These are phyloP conservation scores for Pseudomyrmex cubaensis DNA, from an alignment of 1,140 invertebrate genomes.

Conservation along the genomic window DNA sequence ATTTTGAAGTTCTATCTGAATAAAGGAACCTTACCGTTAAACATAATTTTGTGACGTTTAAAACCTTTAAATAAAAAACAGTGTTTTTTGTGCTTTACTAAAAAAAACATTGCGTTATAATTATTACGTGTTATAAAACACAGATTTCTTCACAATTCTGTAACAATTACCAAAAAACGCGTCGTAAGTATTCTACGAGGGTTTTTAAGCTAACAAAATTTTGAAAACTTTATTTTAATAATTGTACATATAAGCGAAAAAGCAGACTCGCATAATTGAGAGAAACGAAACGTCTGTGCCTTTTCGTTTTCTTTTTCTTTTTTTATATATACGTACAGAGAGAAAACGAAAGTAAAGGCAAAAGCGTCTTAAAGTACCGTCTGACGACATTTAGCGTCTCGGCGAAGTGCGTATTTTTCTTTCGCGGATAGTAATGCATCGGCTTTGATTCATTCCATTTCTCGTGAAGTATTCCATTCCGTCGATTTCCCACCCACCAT, in stretches of 20 bases:
- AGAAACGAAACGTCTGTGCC: not conserved
- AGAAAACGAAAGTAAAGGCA: constrained; percentile 5
- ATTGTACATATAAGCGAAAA: constrained; percentile 5
- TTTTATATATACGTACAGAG: no score
- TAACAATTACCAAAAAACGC: not conserved
- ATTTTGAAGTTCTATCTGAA: not conserved
- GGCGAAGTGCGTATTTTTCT: constrained; percentile 32
- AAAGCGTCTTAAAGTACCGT: constrained; percentile 22
- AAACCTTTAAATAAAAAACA: no score
- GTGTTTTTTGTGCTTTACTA: no score
- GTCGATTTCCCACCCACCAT: constrained; percentile 19
- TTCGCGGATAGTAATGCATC: constrained; percentile 16
- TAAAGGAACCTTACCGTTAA: not conserved
- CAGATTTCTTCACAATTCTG: no score
- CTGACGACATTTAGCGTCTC: constrained; percentile 19
- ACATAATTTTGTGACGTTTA: not conserved
- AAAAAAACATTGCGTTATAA: no score
- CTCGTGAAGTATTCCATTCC: constrained; percentile 30
- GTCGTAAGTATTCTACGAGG: not conserved
- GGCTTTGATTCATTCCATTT: constrained; percentile 50
- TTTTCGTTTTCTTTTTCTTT: not conserved
- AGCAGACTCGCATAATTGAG: constrained; percentile 21
- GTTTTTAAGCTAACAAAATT: not conserved
- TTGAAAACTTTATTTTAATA: constrained; percentile 43
- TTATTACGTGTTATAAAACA: not conserved